Base-by-base conservation (phyloP, 64 coral and sea anemone genomes). In the Cladopsammia gracilis region DNA sequence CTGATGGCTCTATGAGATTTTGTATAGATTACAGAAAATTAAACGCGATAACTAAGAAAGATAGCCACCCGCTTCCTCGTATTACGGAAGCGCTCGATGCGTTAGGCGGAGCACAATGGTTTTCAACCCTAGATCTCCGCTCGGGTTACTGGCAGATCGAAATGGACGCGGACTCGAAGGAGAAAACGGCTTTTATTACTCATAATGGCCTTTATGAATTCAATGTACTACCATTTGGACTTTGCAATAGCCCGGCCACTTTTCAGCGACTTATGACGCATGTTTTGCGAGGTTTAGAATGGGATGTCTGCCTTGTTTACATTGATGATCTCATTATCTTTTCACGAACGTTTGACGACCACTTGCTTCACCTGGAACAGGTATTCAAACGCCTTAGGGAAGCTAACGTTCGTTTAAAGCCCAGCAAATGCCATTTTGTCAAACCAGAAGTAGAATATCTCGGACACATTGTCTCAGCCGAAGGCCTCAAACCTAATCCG, bases 121-220 rank as follows among this genome's bases (percentile, higher is more conserved):
- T 86, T 56, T 53, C 65, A 15, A 71, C 65, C 18, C 70, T 86
- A 15, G 83, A 86, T 71, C n/a, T 71, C 20, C 18, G 16, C 22
- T 86, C 83, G 44, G 64, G 83, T 3, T 86, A 86, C 56, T 86
- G 65, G 83, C 83, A 86, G 50, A 71, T 86, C 3, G 83, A 86
- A 20, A 70, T 87, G 68, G 47, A 87, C 48, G 34, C 85, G 1
- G 24, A 11, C 10, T 73, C 86, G 26, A 25, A 49, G 6, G 76
- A 75, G 59, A 89, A 89, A 48, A 77, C 87, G 15, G 71, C 87
- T 2, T 89, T 89, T 50, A 57, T 65, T 23, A 75, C 73, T 12
- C 87, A 89, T 20, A 62, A 46, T 46, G 86, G 87, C 19, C 43
- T 89, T 2, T 89, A 89, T n/a, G 87, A 89, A 47, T 89, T 89